Base-by-base conservation (phyloP, 2,797 vertebrate genomes). In the Tauraco hartlaubi region DNA sequence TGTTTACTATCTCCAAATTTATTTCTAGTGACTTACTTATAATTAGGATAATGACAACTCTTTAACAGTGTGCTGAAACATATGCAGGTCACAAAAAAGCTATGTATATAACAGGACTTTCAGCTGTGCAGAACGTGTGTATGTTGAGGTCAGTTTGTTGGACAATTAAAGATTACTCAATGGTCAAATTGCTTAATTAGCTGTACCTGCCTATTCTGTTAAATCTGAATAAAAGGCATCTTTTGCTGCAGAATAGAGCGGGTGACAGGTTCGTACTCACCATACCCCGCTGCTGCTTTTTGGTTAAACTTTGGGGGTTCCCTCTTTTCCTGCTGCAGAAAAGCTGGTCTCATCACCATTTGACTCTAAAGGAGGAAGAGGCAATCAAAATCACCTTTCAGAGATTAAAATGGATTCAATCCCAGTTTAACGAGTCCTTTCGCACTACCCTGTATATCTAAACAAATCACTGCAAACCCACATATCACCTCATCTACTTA, bases 21-120 rank as follows among this genome's bases (percentile, higher is more conserved):
- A 73, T 95, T 96, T 93, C 51, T 69, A 93, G 88, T 86, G 67
- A 33, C 23, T 94, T 92, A 94, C 90, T 86, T 91, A 91, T 94
- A 96, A 96, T 95, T 72, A 95, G 71, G 69, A 82, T 95, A 96
- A 95, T 25, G 49, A 82, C 61, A 89, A 90, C 56, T 89, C 90
- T 49, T 92, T 92, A 68, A 67, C 41, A 71, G 28, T 62, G 28
- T 76, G 58, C 37, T 51, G 74, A 87, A 93, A 81, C 5, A 6
- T 37, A 78, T 2, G 15, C 11, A 23, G 67, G 77, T 62, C 79
- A 26, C 3, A 68, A 78, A 52, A 72, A 68, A 48, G 8, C 71
- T 26, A 5, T 11, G 9, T 21, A 5, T 69, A 19, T 66, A 61
- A 46, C 46, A 85, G 44, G 37, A 72, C 17, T n/a, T 95, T 91